Evolutionary conservation across 2,113 vertebrate genomes (phyloP).

Genomic region (Otus sunia): DNA sequence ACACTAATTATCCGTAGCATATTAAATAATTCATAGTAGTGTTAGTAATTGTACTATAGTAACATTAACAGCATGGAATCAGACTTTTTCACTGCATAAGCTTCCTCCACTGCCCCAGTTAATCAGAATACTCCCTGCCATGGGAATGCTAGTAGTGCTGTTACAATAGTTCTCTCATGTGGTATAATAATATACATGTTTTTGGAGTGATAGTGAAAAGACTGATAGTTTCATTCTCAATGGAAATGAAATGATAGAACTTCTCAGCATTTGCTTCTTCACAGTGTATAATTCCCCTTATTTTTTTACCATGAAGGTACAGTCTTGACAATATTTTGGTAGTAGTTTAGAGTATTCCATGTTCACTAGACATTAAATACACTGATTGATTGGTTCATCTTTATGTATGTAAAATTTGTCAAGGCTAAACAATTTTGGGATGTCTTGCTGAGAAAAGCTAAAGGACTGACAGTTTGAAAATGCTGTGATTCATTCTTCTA

Average conservation of each 20-base stretch:
- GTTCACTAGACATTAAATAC: not conserved
- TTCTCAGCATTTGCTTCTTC: not conserved
- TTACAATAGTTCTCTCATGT: not conserved
- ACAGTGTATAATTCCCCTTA: too few relatives aligned
- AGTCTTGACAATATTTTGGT: not conserved
- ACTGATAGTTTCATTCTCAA: not conserved
- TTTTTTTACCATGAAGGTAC: not conserved
- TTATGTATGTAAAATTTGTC: not conserved
- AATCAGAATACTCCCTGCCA: not conserved
- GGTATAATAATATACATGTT: not conserved
- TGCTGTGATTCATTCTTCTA: not conserved
- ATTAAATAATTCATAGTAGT: not conserved
- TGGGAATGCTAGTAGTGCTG: not conserved
- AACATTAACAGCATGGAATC: not conserved
- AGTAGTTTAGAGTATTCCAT: not conserved
- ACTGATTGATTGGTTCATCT: not conserved
- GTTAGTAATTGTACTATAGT: not conserved
- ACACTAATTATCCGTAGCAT: not conserved
- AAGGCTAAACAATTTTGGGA: not conserved
- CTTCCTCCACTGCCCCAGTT: not conserved
- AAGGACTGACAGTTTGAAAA: not conserved
- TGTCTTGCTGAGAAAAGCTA: not conserved
- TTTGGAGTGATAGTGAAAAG: not conserved
- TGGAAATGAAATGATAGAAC: not conserved
- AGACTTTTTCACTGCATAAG: not conserved